A percentile compares a stretch with the other conserved stretches of the same genome.
Conservation (phyloP, 2,113 vertebrate species). For the Amphiprion percula region DNA sequence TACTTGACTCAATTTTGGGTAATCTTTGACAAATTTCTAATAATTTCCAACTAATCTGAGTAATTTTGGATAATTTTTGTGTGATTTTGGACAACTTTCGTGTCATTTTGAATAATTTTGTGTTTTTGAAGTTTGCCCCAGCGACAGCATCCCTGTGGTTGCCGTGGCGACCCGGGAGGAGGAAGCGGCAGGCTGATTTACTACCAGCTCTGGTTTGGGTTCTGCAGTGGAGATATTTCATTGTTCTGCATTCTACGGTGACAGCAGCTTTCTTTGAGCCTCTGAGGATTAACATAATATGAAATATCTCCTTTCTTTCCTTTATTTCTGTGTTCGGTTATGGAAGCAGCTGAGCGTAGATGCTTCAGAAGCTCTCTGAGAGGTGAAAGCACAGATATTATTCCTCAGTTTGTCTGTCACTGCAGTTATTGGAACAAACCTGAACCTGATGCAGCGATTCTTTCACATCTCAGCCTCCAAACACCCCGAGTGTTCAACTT, state of each 20-base stretch:
- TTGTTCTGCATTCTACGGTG: no score
- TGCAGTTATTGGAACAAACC: background rate
- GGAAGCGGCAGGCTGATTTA: conserved; percentile 34
- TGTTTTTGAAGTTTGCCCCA: no score
- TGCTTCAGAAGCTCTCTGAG: no score
- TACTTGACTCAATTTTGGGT: no score
- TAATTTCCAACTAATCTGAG: no score
- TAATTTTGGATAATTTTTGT: no score
- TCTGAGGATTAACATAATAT: background rate
- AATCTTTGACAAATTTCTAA: no score
- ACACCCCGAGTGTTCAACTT: background rate
- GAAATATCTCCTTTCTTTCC: background rate
- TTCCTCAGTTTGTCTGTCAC: background rate
- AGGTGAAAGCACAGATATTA: background rate
- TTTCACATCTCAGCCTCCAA: conserved; percentile 3
- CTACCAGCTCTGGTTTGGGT: conserved; percentile 48
- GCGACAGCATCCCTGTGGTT: conserved; percentile 74
- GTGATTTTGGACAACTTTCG: no score
- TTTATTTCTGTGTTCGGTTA: no score
- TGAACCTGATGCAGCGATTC: background rate
- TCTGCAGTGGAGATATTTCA: background rate
- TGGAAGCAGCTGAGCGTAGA: no score
- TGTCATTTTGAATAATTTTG: no score
- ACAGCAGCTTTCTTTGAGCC: no score
- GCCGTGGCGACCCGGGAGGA: conserved; percentile 60